phyloP scores from a whole-genome alignment of 2,113 vertebrate species.

The Brachionichthys hirsutus region DNA sequence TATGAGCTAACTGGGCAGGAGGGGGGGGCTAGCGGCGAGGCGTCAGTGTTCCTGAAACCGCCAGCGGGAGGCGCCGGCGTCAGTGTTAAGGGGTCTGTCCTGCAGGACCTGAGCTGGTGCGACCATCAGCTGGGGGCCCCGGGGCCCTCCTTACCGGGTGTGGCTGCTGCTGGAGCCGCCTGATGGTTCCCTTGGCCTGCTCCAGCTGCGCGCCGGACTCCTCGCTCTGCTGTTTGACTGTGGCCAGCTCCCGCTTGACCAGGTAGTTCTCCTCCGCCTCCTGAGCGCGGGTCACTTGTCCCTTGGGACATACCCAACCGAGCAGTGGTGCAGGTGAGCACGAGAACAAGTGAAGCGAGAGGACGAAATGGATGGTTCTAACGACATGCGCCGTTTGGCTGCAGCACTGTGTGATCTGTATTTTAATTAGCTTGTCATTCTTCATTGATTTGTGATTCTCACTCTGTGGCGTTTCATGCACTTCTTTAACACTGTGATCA shows the following conservation, averaged over 20 bases:
- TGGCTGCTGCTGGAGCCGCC: constrained; percentile 87
- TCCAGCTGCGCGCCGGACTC: constrained; percentile 93
- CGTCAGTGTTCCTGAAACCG: neutral
- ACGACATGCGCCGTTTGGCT: constrained; percentile 60
- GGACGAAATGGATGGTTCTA: constrained; percentile 39
- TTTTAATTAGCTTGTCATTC: constrained; percentile 13
- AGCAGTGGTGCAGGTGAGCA: constrained; percentile 58
- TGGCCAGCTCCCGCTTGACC: constrained; percentile 98
- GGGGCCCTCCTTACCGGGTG: constrained; percentile 88
- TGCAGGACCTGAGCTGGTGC: constrained; percentile 3
- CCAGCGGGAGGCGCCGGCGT: constrained; percentile 2
- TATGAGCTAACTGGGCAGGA: neutral
- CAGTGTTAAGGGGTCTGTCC: constrained; percentile 3
- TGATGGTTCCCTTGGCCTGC: constrained; percentile 92
- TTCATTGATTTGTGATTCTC: constrained; percentile 18
- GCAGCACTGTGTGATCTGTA: constrained; percentile 18
- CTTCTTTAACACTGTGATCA: constrained; percentile 21
- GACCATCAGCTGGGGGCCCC: constrained; percentile 29
- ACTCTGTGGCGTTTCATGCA: constrained; percentile 55
- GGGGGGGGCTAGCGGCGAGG: neutral
- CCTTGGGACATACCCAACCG: constrained; percentile 93
- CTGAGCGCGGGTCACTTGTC: constrained; percentile 99
- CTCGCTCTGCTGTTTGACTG: constrained; percentile 96
- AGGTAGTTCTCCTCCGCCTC: constrained; percentile 99
- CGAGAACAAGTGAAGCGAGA: constrained; percentile 31